These are phyloP conservation scores for Otis tarda DNA, from an alignment of 2,113 vertebrate genomes.

Conservation along the genomic window DNA sequence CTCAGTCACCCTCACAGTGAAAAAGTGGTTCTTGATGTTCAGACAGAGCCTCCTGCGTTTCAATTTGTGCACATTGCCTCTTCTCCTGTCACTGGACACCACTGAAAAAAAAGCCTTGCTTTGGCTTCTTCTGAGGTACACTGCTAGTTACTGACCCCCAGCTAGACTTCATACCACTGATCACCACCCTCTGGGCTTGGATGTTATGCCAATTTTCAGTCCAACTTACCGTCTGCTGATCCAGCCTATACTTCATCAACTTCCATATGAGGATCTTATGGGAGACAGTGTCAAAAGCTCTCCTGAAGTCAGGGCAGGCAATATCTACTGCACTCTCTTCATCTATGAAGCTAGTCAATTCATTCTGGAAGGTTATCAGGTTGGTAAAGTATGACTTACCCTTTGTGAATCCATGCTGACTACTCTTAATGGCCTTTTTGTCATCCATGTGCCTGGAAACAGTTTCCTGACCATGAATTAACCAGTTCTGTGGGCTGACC, in stretches of 20 bases:
- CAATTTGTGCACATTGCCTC: neutral
- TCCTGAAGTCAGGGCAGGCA: neutral
- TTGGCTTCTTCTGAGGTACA: neutral
- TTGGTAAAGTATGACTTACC: neutral
- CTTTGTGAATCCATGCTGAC: neutral
- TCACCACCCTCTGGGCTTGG: neutral
- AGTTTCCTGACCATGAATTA: neutral
- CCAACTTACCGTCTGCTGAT: neutral
- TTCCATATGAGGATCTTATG: neutral
- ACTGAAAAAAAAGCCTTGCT: neutral
- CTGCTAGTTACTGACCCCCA: neutral
- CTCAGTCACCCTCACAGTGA: neutral
- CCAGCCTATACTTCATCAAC: neutral
- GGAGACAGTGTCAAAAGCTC: neutral
- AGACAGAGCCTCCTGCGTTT: neutral
- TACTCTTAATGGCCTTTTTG: neutral
- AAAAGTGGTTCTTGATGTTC: neutral
- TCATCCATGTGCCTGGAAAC: neutral
- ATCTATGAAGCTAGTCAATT: neutral
- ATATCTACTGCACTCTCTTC: neutral
- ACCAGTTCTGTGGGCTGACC: neutral
- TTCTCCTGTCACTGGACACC: neutral
- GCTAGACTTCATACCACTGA: neutral
- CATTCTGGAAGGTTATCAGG: neutral
- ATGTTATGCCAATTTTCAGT: neutral